Evolutionary conservation across 2,797 vertebrate genomes (phyloP).

Genomic region (Typhlichthys subterraneus): DNA sequence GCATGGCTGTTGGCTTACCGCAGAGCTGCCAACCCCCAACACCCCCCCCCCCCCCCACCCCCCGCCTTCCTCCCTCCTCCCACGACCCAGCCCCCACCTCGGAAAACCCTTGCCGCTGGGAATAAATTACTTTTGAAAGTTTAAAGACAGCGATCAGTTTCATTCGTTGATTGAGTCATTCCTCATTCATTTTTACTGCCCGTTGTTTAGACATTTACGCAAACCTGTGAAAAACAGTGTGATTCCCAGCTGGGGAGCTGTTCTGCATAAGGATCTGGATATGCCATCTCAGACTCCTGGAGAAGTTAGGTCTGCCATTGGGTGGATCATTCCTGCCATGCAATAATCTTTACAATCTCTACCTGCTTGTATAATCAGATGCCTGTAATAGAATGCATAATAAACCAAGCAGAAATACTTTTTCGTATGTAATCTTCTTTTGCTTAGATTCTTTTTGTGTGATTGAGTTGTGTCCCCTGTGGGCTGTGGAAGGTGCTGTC

Average conservation of each 20-base stretch:
- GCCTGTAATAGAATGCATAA: conserved; percentile 42
- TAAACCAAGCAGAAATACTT: conserved; percentile 21
- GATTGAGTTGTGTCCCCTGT: conserved; percentile 53
- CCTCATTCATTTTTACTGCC: conserved; percentile 68
- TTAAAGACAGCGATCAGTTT: conserved; percentile 58
- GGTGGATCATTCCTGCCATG: conserved; percentile 40
- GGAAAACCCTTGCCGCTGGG: conserved; percentile 14
- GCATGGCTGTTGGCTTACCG: conserved; percentile 43
- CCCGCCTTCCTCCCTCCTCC: background rate
- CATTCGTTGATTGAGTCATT: conserved; percentile 68
- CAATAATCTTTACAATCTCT: conserved; percentile 38
- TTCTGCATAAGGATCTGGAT: conserved; percentile 40
- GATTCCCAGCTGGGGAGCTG: conserved; percentile 48
- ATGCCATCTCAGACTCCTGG: conserved; percentile 25
- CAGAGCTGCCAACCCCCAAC: conserved; percentile 8
- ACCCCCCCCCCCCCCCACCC: background rate
- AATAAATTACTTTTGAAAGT: conserved; percentile 50
- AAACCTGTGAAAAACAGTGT: conserved; percentile 62
- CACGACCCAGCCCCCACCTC: background rate
- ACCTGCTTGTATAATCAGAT: conserved; percentile 39
- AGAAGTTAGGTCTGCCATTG: conserved; percentile 11
- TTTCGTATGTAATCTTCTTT: conserved; percentile 52
- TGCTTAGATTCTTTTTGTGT: conserved; percentile 59
- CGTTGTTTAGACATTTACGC: conserved; percentile 68
- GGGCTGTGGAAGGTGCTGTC: conserved; percentile 61